A percentile compares a stretch with the other conserved stretches of the same genome.
These are phyloP conservation scores for Heteromyza rotundicornis DNA, from an alignment of 2,888 invertebrate species.

Conservation along the genomic window DNA sequence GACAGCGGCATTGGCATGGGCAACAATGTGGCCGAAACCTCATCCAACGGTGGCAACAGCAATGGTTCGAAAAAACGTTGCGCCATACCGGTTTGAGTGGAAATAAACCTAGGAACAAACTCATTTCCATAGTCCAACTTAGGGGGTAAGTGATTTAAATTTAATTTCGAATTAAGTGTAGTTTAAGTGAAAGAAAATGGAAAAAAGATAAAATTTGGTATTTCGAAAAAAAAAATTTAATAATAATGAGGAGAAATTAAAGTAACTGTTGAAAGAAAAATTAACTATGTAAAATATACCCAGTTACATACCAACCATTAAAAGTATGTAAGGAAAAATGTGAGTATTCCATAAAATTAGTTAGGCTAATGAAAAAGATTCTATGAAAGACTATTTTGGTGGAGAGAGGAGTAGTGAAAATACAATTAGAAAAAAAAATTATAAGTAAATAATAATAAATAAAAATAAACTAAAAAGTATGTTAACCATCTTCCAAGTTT, in stretches of 20 bases:
- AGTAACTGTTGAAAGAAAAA: too few relatives aligned
- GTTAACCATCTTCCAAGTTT: too few relatives aligned
- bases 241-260: not conserved
- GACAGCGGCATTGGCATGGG: conserved; percentile 20
- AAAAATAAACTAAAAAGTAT: too few relatives aligned
- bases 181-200: not conserved
- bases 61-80: conserved; percentile 49
- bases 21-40: conserved; percentile 17
- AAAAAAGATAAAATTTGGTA: not conserved
- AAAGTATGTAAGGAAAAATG: too few relatives aligned
- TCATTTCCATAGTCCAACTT: not conserved
- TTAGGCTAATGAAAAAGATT: too few relatives aligned
- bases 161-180: too few relatives aligned
- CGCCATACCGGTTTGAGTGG: conserved; percentile 59
- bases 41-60: conserved; percentile 30
- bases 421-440: too few relatives aligned
- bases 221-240: not conserved
- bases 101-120: not conserved
- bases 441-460: too few relatives aligned
- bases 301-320: too few relatives aligned
- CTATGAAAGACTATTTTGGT: not conserved
- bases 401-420: too few relatives aligned
- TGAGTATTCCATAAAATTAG: not conserved
- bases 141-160: not conserved
- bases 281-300: too few relatives aligned